Percentiles rank a stretch among this genome's conserved stretches.
These are phyloP conservation scores for Nasua narica DNA, from an alignment of 2,797 vertebrate genomes.

Conservation along the genomic window DNA sequence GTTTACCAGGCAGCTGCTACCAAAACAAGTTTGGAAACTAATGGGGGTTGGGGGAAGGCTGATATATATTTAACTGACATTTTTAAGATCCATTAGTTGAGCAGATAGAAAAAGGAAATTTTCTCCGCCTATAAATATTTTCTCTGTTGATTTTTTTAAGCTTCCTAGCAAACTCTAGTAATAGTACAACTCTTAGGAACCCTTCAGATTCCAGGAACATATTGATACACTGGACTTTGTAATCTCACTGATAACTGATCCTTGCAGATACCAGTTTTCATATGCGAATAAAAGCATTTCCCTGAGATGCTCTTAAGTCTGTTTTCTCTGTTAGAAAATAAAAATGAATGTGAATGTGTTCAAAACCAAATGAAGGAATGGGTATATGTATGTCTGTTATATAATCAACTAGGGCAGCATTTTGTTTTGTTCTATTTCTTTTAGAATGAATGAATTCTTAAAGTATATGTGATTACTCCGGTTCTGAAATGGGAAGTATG, in stretches of 20 bases:
- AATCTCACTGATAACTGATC: not conserved
- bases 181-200: not conserved
- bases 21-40: not conserved
- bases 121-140: not conserved
- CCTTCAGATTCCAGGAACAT: not conserved
- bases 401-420: not conserved
- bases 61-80: not conserved
- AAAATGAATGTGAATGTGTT: not conserved
- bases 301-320: not conserved
- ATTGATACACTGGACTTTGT: not conserved
- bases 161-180: not conserved
- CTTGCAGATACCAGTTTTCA: not conserved
- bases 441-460: not conserved
- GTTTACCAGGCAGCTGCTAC: not conserved
- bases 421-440: not conserved
- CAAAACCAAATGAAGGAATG: not conserved
- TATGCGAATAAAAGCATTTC: not conserved
- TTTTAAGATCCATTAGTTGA: conserved; percentile 24
- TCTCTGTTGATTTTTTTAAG: conserved; percentile 20
- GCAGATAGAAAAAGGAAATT: not conserved
- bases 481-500: not conserved
- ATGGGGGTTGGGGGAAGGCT: not conserved
- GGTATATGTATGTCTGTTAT: not conserved
- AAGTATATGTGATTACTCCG: not conserved
- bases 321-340: not conserved